A percentile compares a stretch with the other conserved stretches of the same genome.
Evolutionary conservation across 2,888 invertebrate species (phyloP).

Genomic region (Deilephila elpenor): DNA sequence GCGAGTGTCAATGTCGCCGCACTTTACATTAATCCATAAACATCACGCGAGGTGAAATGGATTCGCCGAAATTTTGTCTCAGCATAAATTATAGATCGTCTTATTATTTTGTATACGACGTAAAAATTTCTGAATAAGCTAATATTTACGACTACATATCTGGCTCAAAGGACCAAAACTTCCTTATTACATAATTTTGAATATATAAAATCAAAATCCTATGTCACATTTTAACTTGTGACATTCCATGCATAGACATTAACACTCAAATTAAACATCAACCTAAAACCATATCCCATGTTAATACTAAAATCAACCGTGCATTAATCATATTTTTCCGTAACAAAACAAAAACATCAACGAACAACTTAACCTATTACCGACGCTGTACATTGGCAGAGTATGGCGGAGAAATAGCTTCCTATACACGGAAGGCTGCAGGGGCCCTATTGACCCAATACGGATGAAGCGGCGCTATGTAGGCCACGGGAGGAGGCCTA

Average conservation of each 20-base stretch:
- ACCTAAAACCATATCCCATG: too few species aligned
- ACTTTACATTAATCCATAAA: neutral
- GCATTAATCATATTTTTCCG: neutral
- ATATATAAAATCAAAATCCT: too few species aligned
- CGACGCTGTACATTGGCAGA: constrained; percentile 4
- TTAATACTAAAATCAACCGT: neutral
- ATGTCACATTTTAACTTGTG: too few species aligned
- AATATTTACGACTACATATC: neutral
- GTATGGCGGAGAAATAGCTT: constrained; percentile 7
- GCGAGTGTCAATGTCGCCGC: constrained; percentile 7
- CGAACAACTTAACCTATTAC: constrained; percentile 5
- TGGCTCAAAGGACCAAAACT: neutral
- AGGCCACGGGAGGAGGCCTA: constrained; percentile 19
- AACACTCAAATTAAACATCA: too few species aligned
- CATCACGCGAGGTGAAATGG: too few species aligned
- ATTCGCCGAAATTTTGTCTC: too few species aligned
- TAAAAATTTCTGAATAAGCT: neutral
- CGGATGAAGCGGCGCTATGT: constrained; percentile 12
- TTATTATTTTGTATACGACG: too few species aligned
- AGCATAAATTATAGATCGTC: too few species aligned
- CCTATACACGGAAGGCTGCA: neutral
- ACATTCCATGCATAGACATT: too few species aligned
- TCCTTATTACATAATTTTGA: too few species aligned
- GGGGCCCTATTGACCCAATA: constrained; percentile 20
- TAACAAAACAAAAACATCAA: neutral